These are phyloP conservation scores for Spilarctia lutea DNA, from an alignment of 2,888 invertebrate species.

Conservation along the genomic window DNA sequence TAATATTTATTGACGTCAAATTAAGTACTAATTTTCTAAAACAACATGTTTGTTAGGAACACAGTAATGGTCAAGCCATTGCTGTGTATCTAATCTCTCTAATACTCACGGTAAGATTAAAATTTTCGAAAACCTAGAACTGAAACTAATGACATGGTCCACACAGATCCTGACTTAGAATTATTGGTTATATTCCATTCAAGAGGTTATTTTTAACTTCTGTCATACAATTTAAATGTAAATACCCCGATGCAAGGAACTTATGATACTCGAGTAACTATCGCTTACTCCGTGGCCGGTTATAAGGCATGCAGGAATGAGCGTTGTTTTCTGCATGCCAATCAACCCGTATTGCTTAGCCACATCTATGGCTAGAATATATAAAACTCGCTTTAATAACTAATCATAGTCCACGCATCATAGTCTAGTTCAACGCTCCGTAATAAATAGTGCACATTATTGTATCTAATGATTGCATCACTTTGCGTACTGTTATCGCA, in stretches of 20 bases:
- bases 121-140: not conserved
- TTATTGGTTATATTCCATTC: not conserved
- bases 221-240: not conserved
- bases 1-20: too few species aligned
- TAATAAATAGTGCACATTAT: conserved; percentile 8
- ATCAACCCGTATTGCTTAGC: conserved; percentile 9
- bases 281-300: not conserved
- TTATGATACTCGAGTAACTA: not conserved
- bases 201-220: not conserved
- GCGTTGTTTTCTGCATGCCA: conserved; percentile 17
- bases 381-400: not conserved
- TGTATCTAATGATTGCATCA: conserved; percentile 61
- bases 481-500: conserved; percentile 56
- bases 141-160: not conserved
- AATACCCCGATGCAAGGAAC: not conserved
- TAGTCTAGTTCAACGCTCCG: conserved; percentile 7
- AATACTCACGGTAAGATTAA: too few species aligned
- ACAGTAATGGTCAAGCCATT: too few species aligned
- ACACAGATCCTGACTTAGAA: not conserved
- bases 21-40: too few species aligned
- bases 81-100: too few species aligned
- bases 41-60: too few species aligned
- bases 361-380: not conserved
- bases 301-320: not conserved
- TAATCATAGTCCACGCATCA: conserved; percentile 7